Conservation (phyloP, 1,140 invertebrate species). For the Euwallacea similis region DNA sequence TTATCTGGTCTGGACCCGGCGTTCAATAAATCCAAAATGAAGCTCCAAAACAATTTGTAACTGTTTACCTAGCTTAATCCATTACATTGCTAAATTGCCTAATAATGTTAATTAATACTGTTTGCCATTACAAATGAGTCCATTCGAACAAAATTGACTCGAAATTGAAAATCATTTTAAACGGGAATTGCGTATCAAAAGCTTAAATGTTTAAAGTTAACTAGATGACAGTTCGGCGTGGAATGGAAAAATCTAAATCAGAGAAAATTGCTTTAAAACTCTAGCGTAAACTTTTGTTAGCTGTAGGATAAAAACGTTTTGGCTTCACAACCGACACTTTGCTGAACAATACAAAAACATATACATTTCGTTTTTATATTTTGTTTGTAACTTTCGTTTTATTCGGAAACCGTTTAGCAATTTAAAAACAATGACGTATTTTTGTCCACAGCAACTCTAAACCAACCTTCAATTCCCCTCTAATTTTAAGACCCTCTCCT, state of each 20-base stretch:
- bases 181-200: conserved; percentile 13
- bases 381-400: conserved; percentile 11
- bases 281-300: conserved; percentile 18
- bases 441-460: background rate
- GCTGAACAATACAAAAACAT: conserved; percentile 13
- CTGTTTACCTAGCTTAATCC: conserved; percentile 4
- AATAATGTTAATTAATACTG: conserved; percentile 10
- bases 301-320: conserved; percentile 28
- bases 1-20: background rate
- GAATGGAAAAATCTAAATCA: conserved; percentile 29
- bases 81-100: conserved; percentile 5
- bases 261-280: conserved; percentile 31
- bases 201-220: conserved; percentile 24
- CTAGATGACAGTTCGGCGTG: conserved; percentile 14
- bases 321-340: conserved; percentile 21
- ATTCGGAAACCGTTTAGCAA: background rate
- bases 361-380: conserved; percentile 17
- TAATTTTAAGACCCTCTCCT: conserved; percentile 5
- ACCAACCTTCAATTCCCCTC: background rate
- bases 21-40: background rate
- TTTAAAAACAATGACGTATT: background rate
- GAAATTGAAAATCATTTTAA: conserved; percentile 11
- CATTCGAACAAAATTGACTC: background rate
- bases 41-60: background rate
- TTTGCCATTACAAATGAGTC: conserved; percentile 2